A percentile compares a stretch with the other conserved stretches of the same genome.
Evolutionary conservation across 1,140 invertebrate species (phyloP).

Genomic region (Drosophila neocordata): DNA sequence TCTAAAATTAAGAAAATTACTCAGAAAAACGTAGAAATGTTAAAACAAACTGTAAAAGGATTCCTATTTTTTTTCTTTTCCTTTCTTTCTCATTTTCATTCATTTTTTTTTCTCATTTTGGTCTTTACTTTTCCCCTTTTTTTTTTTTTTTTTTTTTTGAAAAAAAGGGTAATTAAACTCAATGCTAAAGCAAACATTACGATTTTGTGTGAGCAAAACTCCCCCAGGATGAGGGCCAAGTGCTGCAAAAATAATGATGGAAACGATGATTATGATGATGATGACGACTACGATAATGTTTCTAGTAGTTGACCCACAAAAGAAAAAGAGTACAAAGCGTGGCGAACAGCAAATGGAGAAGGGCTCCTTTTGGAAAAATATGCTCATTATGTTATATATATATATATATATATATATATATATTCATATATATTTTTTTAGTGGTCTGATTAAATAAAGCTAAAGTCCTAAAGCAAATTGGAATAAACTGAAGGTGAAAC

Average conservation of each 20-base stretch:
- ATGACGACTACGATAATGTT: not conserved
- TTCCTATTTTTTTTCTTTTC: not conserved
- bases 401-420: conserved; percentile 10
- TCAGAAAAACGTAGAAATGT: conserved; percentile 38
- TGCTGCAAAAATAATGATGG: not conserved
- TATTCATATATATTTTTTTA: conserved; percentile 27
- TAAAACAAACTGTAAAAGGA: conserved; percentile 48
- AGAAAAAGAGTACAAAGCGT: conserved; percentile 34
- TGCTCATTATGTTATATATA: not conserved
- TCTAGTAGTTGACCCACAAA: conserved; percentile 64
- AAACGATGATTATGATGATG: not conserved
- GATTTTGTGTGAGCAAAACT: conserved; percentile 26
- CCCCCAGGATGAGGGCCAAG: conserved; percentile 23
- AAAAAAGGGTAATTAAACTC: conserved; percentile 60
- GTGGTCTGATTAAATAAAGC: conserved; percentile 62
- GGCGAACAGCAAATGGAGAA: not conserved
- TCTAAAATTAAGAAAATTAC: conserved; percentile 25
- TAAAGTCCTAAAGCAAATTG: conserved; percentile 27
- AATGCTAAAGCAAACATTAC: conserved; percentile 57
- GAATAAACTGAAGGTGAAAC: conserved; percentile 13
- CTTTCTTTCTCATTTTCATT: not conserved
- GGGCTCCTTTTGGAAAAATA: not conserved
- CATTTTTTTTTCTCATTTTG: not conserved
- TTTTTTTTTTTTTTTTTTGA: too few species aligned
- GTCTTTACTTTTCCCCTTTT: conserved; percentile 14